Evolutionary conservation across 1,140 invertebrate species (phyloP), one percentile per base, ranked within the genome.

Genomic region (Lordiphosa clarofinis): DNA sequence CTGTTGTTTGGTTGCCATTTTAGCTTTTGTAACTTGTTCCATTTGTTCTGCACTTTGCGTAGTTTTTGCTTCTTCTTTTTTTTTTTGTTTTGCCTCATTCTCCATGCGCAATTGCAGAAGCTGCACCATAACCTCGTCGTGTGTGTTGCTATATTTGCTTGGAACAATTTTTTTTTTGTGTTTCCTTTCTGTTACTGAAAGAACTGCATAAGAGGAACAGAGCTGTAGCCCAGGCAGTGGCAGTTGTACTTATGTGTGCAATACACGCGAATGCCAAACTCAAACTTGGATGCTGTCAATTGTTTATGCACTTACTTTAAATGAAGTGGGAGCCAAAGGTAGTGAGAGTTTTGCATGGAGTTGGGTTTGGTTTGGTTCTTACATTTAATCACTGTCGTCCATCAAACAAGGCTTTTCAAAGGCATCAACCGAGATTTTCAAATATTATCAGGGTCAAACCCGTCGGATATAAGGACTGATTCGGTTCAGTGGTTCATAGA

Each of bases 21-120:
- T 86, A 79, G 74, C 81, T 84, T 86, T 54, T 81, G 75, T 60
- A 72, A 79, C 62, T 74, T 86, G 62, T 81, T 54, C 59, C 76
- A 81, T 81, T 81, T 72, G 81, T 72, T 86, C 75, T 62, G 75
- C 70, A 82, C 74, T 86, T 68, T 86, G 61, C 54, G 81, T 67
- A 86, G 52, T 86, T 79, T 72, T 64, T 15, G 1, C 15, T 15
- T 15, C 15, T 15, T 15, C 3, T 15, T 15, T 15, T 15, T 15
- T 15, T 15, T 15, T 44, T 46, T n/a, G n/a, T 46, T 4, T 21
- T 21, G 21, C 21, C 4, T 28, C 24, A 28, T 28, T 28, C 24
- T 28, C 24, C 24, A 28, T 28, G 24, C 24, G 24, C 24, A 28
- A 28, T 28, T 47, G 57, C 61, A 13, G 31, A 13, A 2, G 4